A percentile compares a stretch with the other conserved stretches of the same genome.
phyloP scores from a whole-genome alignment of 2,888 invertebrate species.

The Lobophora halterata region DNA sequence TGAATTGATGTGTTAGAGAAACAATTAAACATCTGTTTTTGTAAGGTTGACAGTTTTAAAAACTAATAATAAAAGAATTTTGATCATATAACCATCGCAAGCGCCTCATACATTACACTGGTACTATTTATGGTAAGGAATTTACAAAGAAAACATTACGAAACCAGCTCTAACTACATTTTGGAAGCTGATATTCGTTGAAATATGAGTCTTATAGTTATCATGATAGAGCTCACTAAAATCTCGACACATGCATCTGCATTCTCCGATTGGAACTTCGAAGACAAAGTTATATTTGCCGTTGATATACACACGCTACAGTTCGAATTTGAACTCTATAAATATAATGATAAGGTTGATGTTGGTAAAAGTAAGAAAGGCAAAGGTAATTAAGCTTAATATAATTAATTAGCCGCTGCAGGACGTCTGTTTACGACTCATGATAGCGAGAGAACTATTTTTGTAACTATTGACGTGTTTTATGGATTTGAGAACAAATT shows the following conservation, averaged over 20 bases:
- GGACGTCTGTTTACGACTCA: conserved; percentile 51
- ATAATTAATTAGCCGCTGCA: conserved; percentile 51
- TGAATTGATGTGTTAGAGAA: too few species aligned
- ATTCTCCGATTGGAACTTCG: conserved; percentile 7
- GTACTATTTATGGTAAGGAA: conserved; percentile 72
- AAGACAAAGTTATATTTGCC: conserved; percentile 21
- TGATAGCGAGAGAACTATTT: conserved; percentile 38
- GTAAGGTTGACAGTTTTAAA: conserved; percentile 18
- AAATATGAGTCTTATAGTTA: conserved; percentile 18
- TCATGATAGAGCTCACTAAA: conserved; percentile 8
- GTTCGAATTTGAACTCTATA: conserved; percentile 38
- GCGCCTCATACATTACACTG: conserved; percentile 53
- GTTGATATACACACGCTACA: conserved; percentile 18
- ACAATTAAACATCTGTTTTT: conserved; percentile 16
- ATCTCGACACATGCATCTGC: conserved; percentile 4
- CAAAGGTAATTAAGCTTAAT: conserved; percentile 31
- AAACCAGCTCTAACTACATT: conserved; percentile 35
- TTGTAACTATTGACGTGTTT: conserved; percentile 24
- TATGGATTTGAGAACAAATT: conserved; percentile 22
- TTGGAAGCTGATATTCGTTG: conserved; percentile 3
- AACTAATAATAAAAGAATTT: conserved; percentile 24
- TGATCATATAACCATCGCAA: conserved; percentile 37
- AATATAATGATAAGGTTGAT: conserved; percentile 6
- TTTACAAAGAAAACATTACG: conserved; percentile 68
- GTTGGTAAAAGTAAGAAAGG: conserved; percentile 1